phyloP scores from a whole-genome alignment of 2,888 invertebrate genomes.

The Gastracanthus pulcherrimus region DNA sequence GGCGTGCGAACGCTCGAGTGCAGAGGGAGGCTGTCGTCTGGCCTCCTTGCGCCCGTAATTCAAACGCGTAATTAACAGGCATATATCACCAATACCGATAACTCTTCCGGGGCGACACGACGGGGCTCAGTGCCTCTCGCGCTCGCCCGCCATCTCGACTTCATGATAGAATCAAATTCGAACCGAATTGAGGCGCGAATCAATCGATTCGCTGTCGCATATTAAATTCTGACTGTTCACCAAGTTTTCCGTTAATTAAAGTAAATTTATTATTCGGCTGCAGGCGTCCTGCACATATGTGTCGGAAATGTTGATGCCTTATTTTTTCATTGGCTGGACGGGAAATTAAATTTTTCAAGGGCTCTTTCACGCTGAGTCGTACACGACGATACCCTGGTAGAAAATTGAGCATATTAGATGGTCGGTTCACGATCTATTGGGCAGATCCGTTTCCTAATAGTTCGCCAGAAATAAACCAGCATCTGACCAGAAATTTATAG shows the following conservation, averaged over 20 bases:
- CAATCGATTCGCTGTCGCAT: conserved; percentile 30
- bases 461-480: too few species aligned
- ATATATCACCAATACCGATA: conserved; percentile 55
- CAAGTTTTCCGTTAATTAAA: conserved; percentile 40
- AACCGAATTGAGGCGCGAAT: conserved; percentile 43
- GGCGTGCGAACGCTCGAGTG: not conserved
- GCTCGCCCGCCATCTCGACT: conserved; percentile 45
- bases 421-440: too few species aligned
- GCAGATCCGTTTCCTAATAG: too few species aligned
- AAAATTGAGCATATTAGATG: too few species aligned
- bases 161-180: conserved; percentile 58
- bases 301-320: not conserved
- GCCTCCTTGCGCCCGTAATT: conserved; percentile 57
- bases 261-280: conserved; percentile 33
- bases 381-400: too few species aligned
- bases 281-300: not conserved
- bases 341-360: conserved; percentile 43
- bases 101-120: conserved; percentile 31
- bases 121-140: not conserved
- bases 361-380: conserved; percentile 8
- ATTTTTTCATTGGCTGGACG: not conserved
- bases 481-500: too few species aligned
- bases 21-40: conserved; percentile 2
- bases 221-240: conserved; percentile 27
- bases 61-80: conserved; percentile 62